Base-by-base conservation (phyloP, 2,888 invertebrate genomes). In the Diogma glabrata region DNA sequence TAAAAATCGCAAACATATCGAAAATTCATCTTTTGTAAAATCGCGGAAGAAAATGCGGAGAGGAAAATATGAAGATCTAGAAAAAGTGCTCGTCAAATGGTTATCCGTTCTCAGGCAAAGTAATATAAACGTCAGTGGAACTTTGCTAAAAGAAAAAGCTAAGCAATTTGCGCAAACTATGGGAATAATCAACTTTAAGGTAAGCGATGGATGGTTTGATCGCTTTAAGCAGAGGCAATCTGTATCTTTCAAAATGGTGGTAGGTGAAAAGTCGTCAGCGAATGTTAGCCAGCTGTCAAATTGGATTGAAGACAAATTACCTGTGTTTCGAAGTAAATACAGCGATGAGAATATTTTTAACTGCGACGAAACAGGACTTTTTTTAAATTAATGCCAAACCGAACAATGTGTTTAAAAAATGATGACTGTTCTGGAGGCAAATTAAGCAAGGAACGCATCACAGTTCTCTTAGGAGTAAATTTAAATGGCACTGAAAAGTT, bases 351-450 rank as follows among this genome's bases (percentile, higher is more conserved):
- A 62, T 56, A 58, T 60, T 55, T 62, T 59, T 49, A 58, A 59
- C 57, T 57, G 59, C 23, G 57, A 59, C 56, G 59, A 61, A 56
- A 53, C 60, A 19, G 60, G 60, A 28, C 30, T 60, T 60, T 62
- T 47, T 61, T 53, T 50, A 60, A 55, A 50, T 52, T 58, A 46
- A 57, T 57, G 38, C 60, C 60, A 1, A 58, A 59, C 30, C 58
- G 59, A 55, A 60, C 59, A 49, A 49, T 20, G 14, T 4, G 19
- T 1, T 33, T 22, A 20, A 40, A 19, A 10, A 19, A 40, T 9
- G 28, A 28, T 3, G 10, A 28, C 10, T 28, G 28, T 28, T 10
- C 28, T n/a, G 10, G n/a, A 16, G 38, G 16, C 16, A 38, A 38
- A 38, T 19, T 38, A 38, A 38, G 16, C 38, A 38, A 38, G 19